These are phyloP conservation scores for Chloroclystis v-ata DNA, from an alignment of 2,888 invertebrate species.

Conservation along the genomic window DNA sequence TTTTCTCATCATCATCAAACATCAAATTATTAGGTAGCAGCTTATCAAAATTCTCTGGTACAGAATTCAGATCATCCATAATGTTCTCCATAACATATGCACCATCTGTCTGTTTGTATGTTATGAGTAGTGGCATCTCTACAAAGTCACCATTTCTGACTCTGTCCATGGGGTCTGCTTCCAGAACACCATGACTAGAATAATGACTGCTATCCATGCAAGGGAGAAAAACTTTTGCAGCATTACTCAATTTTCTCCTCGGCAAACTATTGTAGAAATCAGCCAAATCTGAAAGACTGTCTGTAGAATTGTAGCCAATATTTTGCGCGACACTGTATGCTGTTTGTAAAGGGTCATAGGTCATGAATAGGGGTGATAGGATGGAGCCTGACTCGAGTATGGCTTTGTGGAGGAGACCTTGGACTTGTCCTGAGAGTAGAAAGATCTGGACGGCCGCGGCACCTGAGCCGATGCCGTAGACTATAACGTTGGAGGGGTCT, in stretches of 20 bases:
- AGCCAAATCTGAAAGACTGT: conserved; percentile 35
- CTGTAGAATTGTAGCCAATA: conserved; percentile 58
- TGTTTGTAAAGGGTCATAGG: conserved; percentile 42
- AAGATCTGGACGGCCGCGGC: conserved; percentile 57
- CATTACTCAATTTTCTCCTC: conserved; percentile 32
- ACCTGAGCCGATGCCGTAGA: conserved; percentile 61
- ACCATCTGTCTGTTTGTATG: conserved; percentile 43
- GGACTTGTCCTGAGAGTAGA: conserved; percentile 47
- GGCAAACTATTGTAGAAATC: conserved; percentile 43
- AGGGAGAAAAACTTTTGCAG: conserved; percentile 44
- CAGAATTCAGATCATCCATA: conserved; percentile 32
- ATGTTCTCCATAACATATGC: conserved; percentile 35
- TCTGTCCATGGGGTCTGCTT: conserved; percentile 48
- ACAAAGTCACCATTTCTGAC: conserved; percentile 42
- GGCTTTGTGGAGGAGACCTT: conserved; percentile 53
- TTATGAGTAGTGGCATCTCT: conserved; percentile 52
- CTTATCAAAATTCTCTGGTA: conserved; percentile 44
- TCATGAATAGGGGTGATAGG: conserved; percentile 51
- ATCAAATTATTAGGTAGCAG: conserved; percentile 57
- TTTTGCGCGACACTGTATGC: conserved; percentile 57
- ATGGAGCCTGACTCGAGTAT: conserved; percentile 64
- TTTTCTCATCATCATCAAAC: conserved; percentile 39
- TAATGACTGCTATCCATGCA: conserved; percentile 49
- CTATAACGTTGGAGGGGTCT: conserved; percentile 52
- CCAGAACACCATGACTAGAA: conserved; percentile 38